phyloP scores from a whole-genome alignment of 2,888 invertebrate genomes.

The Limnephilus rhombicus region DNA sequence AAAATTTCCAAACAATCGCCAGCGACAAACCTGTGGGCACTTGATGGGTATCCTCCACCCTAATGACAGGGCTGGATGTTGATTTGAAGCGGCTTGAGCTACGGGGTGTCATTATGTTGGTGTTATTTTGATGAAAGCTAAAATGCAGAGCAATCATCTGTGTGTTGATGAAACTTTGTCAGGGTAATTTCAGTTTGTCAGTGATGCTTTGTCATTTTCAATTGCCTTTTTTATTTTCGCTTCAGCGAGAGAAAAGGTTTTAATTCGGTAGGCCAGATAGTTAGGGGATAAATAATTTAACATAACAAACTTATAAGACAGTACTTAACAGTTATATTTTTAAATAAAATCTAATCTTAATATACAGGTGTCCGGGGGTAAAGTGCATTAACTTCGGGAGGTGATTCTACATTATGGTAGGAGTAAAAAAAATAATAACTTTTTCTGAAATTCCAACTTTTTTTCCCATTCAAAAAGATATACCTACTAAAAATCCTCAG shows the following conservation, averaged over 20 bases:
- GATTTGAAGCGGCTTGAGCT: neutral
- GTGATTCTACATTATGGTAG: too few species aligned
- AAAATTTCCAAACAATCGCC: constrained; percentile 52
- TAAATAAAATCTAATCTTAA: too few species aligned
- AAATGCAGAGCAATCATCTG: neutral
- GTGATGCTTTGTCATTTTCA: neutral
- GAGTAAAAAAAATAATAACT: too few species aligned
- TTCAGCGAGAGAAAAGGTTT: neutral
- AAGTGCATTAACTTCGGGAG: too few species aligned
- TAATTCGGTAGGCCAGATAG: too few species aligned
- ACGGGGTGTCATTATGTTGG: neutral
- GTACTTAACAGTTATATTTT: too few species aligned
- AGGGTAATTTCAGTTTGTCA: neutral
- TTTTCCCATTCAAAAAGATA: too few species aligned
- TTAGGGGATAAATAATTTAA: too few species aligned
- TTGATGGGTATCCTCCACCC: constrained; percentile 53
- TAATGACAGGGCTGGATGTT: neutral
- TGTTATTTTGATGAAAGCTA: neutral
- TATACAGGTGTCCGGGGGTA: too few species aligned
- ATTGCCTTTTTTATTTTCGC: neutral
- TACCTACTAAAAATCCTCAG: too few species aligned
- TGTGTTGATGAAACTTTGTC: neutral
- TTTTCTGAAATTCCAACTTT: too few species aligned
- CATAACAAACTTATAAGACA: too few species aligned
- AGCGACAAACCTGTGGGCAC: constrained; percentile 54